phyloP scores from a whole-genome alignment of 2,888 invertebrate genomes.

The Thera obeliscata region DNA sequence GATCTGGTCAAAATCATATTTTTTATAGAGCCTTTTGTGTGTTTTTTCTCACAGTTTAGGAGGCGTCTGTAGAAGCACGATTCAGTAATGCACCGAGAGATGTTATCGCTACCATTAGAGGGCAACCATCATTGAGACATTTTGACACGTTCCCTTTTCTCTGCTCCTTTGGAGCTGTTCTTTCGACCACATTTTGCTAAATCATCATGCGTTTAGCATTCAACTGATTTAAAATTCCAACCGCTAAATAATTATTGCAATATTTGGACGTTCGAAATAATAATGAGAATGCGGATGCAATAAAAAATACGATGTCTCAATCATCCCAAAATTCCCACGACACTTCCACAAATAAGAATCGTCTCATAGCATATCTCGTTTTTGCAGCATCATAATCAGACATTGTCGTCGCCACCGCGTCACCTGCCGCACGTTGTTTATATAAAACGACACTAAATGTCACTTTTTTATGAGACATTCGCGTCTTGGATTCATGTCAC shows the following conservation, averaged over 20 bases:
- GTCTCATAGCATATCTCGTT: conserved; percentile 61
- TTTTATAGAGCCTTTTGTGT: conserved; percentile 77
- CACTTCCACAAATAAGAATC: conserved; percentile 64
- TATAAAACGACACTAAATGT: conserved; percentile 83
- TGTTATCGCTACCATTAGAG: conserved; percentile 79
- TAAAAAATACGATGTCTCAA: conserved; percentile 62
- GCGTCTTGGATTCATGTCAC: conserved; percentile 75
- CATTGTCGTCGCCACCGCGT: conserved; percentile 67
- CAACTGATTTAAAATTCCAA: conserved; percentile 34
- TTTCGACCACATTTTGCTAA: conserved; percentile 65
- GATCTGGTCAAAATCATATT: conserved; percentile 76
- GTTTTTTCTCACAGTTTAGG: conserved; percentile 81
- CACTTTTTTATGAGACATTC: conserved; percentile 81
- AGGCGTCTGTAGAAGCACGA: conserved; percentile 80
- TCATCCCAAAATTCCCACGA: conserved; percentile 66
- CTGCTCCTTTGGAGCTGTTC: conserved; percentile 63
- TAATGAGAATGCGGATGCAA: conserved; percentile 38
- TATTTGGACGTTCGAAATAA: conserved; percentile 42
- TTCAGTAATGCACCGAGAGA: conserved; percentile 79
- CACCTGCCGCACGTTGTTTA: conserved; percentile 78
- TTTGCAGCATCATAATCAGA: conserved; percentile 77
- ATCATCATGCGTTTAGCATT: conserved; percentile 49
- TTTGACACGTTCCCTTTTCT: conserved; percentile 76
- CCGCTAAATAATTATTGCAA: conserved; percentile 46
- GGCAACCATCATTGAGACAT: conserved; percentile 73